Evolutionary conservation across 1,140 invertebrate genomes (phyloP), one percentile per base, ranked within the genome.

Genomic region (Sarcophaga peregrina): DNA sequence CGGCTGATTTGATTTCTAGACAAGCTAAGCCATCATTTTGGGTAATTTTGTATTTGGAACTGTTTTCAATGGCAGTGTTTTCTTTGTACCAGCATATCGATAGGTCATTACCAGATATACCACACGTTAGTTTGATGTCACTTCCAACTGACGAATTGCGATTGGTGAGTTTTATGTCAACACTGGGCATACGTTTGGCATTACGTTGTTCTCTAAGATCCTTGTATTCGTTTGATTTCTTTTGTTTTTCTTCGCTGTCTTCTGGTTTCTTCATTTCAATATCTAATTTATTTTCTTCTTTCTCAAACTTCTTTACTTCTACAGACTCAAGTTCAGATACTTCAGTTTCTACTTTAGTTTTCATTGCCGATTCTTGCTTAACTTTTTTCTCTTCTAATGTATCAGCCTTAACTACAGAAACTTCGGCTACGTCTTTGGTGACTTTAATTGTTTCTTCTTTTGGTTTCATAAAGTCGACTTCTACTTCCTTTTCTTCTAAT

Each of bases 61-160:
- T 83, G 75, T 87, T 88, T n/a, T 84, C 82, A 75, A 90, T 86
- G 11, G 81, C 89, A 81, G 92, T 88, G 3, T 94, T 94, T 87
- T 97, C 94, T 87, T 95, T 97, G 52, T 94, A 95, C 96, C 97
- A 98, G 76, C 94, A 93, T 8, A 98, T 91, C 52, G 91, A 92
- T 15, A 96, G 94, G 84, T 96, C 95, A 0, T 95, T 85, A 45
- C 96, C 96, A 85, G 97, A 93, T 3, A 98, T 93, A 82, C 95
- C 95, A 87, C 97, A 98, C 8, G 95, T 96, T 46, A 99, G 90
- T 88, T 95, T 95, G 0, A 97, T 93, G 82, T 93, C 91, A 52
- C 95, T 95, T 9, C 94, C 94, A 84, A 94, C 93, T 0, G 94
- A 93, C 8, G 95, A 94, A 11, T 95, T 95, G 85, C 95, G 93